These are phyloP conservation scores for Lasioglossum zephyrum DNA, from an alignment of 2,888 invertebrate species.

Conservation along the genomic window DNA sequence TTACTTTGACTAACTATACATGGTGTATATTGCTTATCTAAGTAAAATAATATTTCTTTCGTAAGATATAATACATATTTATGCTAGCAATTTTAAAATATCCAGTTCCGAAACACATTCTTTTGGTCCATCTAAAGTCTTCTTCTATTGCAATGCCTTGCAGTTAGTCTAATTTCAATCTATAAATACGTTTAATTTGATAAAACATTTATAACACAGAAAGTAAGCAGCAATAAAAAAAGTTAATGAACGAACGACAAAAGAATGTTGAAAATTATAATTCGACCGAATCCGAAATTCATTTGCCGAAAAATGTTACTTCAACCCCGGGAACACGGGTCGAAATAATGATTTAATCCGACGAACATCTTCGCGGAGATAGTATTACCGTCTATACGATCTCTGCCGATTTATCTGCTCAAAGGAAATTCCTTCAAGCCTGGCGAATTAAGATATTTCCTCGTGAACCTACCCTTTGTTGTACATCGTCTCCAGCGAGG, in stretches of 20 bases:
- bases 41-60: not conserved
- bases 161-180: not conserved
- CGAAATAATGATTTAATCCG: not conserved
- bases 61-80: not conserved
- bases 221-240: too few relatives aligned
- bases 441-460: constrained; percentile 4
- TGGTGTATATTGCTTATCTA: too few relatives aligned
- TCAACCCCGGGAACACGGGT: not conserved
- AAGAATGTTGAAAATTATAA: not conserved
- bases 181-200: not conserved
- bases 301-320: not conserved
- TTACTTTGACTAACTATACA: not conserved
- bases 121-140: not conserved
- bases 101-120: not conserved
- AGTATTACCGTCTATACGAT: not conserved
- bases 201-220: not conserved
- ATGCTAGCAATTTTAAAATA: not conserved
- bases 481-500: not conserved
- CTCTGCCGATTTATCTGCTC: not conserved
- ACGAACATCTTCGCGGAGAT: not conserved
- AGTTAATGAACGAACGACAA: not conserved
- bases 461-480: not conserved
- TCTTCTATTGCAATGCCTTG: not conserved
- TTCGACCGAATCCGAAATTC: not conserved
- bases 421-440: not conserved